Conservation (phyloP, 2,888 invertebrate species). For the Epinotia ramella region DNA sequence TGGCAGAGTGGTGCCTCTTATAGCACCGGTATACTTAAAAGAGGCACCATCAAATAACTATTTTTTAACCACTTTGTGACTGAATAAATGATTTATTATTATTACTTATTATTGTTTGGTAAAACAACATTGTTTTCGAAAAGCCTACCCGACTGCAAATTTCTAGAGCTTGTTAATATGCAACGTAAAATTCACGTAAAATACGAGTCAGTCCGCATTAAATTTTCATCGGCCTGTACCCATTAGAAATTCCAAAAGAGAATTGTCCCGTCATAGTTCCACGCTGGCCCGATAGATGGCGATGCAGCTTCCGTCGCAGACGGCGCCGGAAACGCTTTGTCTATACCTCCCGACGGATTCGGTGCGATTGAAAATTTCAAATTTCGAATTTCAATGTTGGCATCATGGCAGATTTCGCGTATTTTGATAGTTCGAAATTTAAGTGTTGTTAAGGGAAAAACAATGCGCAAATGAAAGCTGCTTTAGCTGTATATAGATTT, state of each 20-base stretch:
- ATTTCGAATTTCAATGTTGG: conserved; percentile 40
- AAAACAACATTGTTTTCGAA: not conserved
- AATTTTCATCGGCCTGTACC: conserved; percentile 6
- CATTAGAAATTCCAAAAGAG: conserved; percentile 40
- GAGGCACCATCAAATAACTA: too few relatives aligned
- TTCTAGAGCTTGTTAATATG: not conserved
- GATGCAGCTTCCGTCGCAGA: conserved; percentile 43
- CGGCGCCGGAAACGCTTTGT: conserved; percentile 45
- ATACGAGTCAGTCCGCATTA: conserved; percentile 11
- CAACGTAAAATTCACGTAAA: conserved; percentile 6
- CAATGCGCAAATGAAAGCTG: not conserved
- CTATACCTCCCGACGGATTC: conserved; percentile 42
- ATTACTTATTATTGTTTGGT: not conserved
- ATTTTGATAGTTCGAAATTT: conserved; percentile 3
- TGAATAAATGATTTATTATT: too few relatives aligned
- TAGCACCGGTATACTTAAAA: too few relatives aligned
- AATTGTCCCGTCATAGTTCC: conserved; percentile 37
- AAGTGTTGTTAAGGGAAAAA: not conserved
- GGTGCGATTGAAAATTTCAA: conserved; percentile 42
- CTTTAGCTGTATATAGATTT: not conserved
- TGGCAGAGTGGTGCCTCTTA: not conserved
- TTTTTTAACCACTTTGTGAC: too few relatives aligned
- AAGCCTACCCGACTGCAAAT: not conserved
- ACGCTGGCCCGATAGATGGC: conserved; percentile 41
- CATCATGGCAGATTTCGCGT: conserved; percentile 8